Conservation (phyloP, 1,140 invertebrate genomes). For the Drosophila kurseongensis region DNA sequence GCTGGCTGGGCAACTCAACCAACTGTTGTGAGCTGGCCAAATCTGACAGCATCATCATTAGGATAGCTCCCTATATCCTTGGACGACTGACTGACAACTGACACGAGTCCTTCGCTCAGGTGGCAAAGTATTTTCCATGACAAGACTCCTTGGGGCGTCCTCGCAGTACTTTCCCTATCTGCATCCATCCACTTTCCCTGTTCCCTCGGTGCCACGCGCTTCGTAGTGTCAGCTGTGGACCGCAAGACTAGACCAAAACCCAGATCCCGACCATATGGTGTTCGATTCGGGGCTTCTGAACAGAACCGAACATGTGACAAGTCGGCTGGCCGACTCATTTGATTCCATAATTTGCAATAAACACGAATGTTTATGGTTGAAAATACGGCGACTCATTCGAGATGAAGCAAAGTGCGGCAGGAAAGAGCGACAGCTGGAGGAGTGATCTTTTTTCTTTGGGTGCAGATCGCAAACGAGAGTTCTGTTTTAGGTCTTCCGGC, state of each 20-base stretch:
- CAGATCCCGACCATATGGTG: constrained; percentile 57
- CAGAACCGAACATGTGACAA: constrained; percentile 62
- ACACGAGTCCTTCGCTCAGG: constrained; percentile 40
- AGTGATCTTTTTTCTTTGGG: constrained; percentile 18
- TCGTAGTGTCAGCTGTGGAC: constrained; percentile 60
- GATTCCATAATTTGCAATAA: constrained; percentile 74
- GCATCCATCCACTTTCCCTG: constrained; percentile 49
- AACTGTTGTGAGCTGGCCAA: constrained; percentile 66
- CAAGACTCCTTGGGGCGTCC: constrained; percentile 70
- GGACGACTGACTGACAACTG: constrained; percentile 70
- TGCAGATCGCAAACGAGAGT: background rate
- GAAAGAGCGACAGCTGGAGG: constrained; percentile 21
- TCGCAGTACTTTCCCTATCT: constrained; percentile 56
- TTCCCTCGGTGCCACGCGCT: constrained; percentile 20
- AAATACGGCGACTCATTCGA: constrained; percentile 44
- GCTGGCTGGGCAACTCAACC: constrained; percentile 37
- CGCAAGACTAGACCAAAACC: constrained; percentile 44
- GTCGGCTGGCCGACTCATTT: constrained; percentile 30
- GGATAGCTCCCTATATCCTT: constrained; percentile 4
- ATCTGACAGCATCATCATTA: constrained; percentile 80
- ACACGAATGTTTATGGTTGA: constrained; percentile 69
- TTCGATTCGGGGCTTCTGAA: background rate
- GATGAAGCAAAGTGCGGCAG: constrained; percentile 19
- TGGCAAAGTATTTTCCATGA: constrained; percentile 4
- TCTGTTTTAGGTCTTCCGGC: constrained; percentile 17